Evolutionary conservation across 2,113 vertebrate genomes (phyloP), one percentile per base, ranked within the genome.

Genomic region (Galbula dea): DNA sequence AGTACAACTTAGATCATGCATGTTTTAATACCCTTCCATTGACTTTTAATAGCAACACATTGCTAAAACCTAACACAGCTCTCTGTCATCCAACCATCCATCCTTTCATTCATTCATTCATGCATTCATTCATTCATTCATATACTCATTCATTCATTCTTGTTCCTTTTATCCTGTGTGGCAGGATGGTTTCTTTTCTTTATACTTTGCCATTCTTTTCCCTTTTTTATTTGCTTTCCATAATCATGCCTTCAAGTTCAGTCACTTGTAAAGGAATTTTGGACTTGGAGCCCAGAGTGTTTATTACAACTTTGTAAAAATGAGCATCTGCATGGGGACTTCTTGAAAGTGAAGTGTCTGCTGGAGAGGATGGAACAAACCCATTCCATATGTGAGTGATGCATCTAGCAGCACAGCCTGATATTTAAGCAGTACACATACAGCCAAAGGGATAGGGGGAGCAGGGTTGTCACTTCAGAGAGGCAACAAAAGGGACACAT

Each of bases 301-400:
- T 58, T 49, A n/a, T 19, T 58, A 7, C 24, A 66, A 29, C 77
- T 80, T 66, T 51, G 10, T 51, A 36, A 86, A 83, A 93, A 45
- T 18, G 1, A 49, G 4, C 49, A 27, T 43, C 36, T 81, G 14
- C 45, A 19, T 15, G 17, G 45, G 10, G 12, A 43, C 9, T 29
- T 63, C 34, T 75, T 90, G 39, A 30, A 92, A 77, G 14, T 17
- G 14, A 6, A 22, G 2, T 16, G 9, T 43, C 30, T 55, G 19
- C 43, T 68, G 37, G 12, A 76, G 41, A 61, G 18, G 16, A 37
- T 58, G 20, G 7, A 14, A 30, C 45, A 77, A 73, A 43, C 10
- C 3, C 10, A 24, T 39, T 65, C 21, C 10, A 3, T 54, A 16
- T 0, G 0, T 15, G 10, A 26, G 27, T 26, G 26, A 80, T 48